Evolutionary conservation across 1,140 invertebrate species (phyloP), one percentile per base, ranked within the genome.

Genomic region (Paralvinella palmiformis): DNA sequence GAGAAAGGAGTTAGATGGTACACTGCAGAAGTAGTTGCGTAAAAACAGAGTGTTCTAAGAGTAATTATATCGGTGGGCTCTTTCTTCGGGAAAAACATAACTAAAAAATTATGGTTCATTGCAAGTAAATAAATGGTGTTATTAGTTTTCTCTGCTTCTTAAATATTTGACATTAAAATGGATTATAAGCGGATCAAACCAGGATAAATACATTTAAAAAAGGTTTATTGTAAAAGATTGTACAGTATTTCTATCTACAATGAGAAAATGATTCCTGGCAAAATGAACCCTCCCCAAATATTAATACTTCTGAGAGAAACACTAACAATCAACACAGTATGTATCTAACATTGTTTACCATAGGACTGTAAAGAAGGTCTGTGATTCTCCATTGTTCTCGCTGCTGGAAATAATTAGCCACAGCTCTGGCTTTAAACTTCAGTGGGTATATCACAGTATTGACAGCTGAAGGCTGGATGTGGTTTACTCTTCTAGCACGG

Each of bases 281-380:
- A n/a, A n/a, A n/a, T n/a, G n/a, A n/a, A n/a, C n/a, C n/a, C n/a
- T n/a, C n/a, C n/a, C n/a, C n/a, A n/a, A n/a, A n/a, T n/a, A n/a
- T n/a, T n/a, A n/a, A n/a, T n/a, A n/a, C n/a, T n/a, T 45, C 41
- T 24, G 36, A 33, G 13, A 13, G 22, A 32, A 31, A 53, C 10
- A 62, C 31, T 22, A n/a, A n/a, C n/a, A n/a, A n/a, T n/a, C n/a
- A n/a, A n/a, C n/a, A n/a, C n/a, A n/a, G n/a, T n/a, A n/a, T 33
- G 17, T 15, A n/a, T 37, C 22, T 2, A 32, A 63, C 66, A 73
- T 24, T 44, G 4, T n/a, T n/a, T 77, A 86, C 90, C 94, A 97
- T 97, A 41, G 95, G 94, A 82, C 92, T 96, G 74, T 97, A 92
- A 1, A 98, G 77, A 73, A 98, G 92, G 81, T 98, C 94, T 10